Evolutionary conservation across 1,140 invertebrate species (phyloP).

Genomic region (Drosophila repleta): DNA sequence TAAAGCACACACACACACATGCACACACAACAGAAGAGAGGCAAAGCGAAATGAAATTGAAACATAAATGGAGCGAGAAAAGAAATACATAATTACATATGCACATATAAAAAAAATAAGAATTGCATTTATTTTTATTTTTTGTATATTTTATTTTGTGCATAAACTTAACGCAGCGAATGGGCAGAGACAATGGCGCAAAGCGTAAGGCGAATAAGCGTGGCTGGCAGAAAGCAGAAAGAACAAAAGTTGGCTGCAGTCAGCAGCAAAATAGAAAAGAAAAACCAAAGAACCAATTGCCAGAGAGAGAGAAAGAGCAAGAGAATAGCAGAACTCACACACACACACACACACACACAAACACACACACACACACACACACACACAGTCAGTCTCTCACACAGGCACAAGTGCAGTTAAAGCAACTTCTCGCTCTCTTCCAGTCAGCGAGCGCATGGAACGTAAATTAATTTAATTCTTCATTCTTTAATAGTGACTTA

Average conservation of each 20-base stretch:
- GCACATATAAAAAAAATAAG: neutral
- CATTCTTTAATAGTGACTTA: slow-evolving; percentile 21
- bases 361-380: slow-evolving; percentile 3
- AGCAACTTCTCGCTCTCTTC: slow-evolving; percentile 11
- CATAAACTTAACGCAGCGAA: slow-evolving; percentile 29
- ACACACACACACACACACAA: slow-evolving; percentile 14
- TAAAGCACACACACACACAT: slow-evolving; percentile 8
- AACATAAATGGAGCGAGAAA: slow-evolving; percentile 26
- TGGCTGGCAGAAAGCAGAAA: slow-evolving; percentile 57
- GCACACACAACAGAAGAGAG: slow-evolving; percentile 7
- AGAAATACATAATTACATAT: too few relatives aligned
- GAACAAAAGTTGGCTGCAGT: slow-evolving; percentile 45
- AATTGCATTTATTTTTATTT: neutral
- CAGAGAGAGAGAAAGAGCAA: slow-evolving; percentile 28
- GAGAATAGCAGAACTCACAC: slow-evolving; percentile 22
- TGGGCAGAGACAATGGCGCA: slow-evolving; percentile 58
- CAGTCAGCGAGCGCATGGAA: slow-evolving; percentile 17
- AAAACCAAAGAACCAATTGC: slow-evolving; percentile 46
- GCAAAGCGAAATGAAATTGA: slow-evolving; percentile 46
- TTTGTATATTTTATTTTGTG: neutral
- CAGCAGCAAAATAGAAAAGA: slow-evolving; percentile 58
- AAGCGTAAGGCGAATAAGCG: slow-evolving; percentile 59
- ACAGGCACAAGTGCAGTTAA: slow-evolving; percentile 21
- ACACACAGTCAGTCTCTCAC: slow-evolving; percentile 9
- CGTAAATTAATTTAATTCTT: slow-evolving; percentile 23